A percentile compares a stretch with the other conserved stretches of the same genome.
Evolutionary conservation across 2,113 vertebrate genomes (phyloP).

Genomic region (Glaucomys volans): DNA sequence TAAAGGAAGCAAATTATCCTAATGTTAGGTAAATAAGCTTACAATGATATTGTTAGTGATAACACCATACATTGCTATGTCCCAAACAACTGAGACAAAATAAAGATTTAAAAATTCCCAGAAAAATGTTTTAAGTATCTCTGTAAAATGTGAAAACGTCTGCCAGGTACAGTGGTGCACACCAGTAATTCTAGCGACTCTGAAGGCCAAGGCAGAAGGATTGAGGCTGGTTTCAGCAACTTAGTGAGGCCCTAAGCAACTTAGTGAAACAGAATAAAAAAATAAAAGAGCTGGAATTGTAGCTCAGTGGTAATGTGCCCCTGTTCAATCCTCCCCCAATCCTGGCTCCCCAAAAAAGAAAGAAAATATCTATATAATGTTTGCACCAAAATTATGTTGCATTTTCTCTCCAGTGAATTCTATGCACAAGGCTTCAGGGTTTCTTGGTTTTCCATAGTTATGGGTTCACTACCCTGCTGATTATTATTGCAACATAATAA

Average conservation of each 20-base stretch:
- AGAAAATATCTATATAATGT: conserved; percentile 23
- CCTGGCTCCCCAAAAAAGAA: neutral
- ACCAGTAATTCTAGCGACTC: no score
- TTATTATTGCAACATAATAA: neutral
- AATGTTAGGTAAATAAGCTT: conserved; percentile 1
- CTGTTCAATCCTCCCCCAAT: no score
- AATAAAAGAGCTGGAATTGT: no score
- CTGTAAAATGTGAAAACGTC: no score
- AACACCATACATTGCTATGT: conserved; percentile 7
- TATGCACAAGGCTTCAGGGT: neutral
- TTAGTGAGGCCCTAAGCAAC: no score
- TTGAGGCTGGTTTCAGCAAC: no score
- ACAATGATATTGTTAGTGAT: conserved; percentile 28
- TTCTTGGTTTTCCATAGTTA: conserved; percentile 4
- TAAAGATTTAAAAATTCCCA: neutral
- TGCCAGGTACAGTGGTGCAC: no score
- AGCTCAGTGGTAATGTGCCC: no score
- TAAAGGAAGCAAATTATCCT: conserved; percentile 18
- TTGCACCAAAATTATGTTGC: neutral
- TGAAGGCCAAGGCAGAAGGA: no score
- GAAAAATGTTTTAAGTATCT: neutral
- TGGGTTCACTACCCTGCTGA: neutral
- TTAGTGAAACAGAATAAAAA: no score
- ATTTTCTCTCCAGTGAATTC: neutral
- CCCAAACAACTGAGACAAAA: conserved; percentile 57